Base-by-base conservation (phyloP, 2,888 invertebrate species). In the Argyresthia albistria region DNA sequence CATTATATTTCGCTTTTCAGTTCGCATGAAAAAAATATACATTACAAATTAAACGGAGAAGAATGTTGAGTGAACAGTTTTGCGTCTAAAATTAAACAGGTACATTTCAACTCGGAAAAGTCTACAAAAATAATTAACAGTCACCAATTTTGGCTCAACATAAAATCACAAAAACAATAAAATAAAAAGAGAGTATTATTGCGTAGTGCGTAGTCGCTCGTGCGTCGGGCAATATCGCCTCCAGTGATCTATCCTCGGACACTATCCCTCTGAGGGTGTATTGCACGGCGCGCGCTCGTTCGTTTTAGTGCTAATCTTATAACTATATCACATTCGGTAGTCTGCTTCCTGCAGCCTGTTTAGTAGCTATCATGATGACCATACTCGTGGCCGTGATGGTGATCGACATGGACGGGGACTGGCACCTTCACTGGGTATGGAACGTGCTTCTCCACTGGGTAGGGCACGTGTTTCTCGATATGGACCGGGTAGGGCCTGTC, bases 341-440 rank as follows among this genome's bases (percentile, higher is more conserved):
- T 72, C 82, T 76, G 76, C 88, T 87, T 73, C 88, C 86, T 88
- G 81, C 88, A 86, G 76, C 84, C 80, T 76, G 65, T 47, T 55
- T 87, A 88, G 70, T 87, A 88, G 83, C 87, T 78, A 69, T 70
- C 87, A 86, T 88, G 83, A 77, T 86, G 80, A 62, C 78, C 82
- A 73, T 84, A 78, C 73, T 76, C 86, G 76, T 88, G 80, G 66
- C 83, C 82, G 65, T 84, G 81, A 64, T 64, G 75, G 66, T 78
- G 76, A 68, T 79, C 75, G 63, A 89, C 76, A 56, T 88, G 75
- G 49, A 89, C 89, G 63, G 88, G 89, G 57, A 88, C 84, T 51
- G 82, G 84, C 57, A 91, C 91, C 73, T 92, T 91, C 57, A 91
- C 91, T 46, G 91, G 91, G 79, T 89, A 89, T 8, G 91, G 91